Conservation (phyloP, 2,113 vertebrate genomes). For the Donacobius atricapilla region DNA sequence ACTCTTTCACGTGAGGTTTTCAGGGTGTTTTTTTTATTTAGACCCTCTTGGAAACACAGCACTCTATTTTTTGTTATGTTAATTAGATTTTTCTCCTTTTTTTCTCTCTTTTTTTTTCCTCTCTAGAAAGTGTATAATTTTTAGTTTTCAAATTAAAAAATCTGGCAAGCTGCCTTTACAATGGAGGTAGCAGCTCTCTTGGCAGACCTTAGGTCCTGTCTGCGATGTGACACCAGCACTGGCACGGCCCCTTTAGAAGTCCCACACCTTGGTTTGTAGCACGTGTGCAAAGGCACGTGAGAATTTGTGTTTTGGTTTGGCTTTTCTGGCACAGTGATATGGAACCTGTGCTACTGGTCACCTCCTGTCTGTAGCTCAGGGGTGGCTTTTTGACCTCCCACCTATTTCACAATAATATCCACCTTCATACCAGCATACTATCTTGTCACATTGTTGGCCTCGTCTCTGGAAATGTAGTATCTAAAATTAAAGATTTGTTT, state of each 20-base stretch:
- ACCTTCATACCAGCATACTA: neutral
- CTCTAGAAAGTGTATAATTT: neutral
- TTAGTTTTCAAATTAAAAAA: neutral
- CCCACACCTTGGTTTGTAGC: neutral
- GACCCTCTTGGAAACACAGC: neutral
- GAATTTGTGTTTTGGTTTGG: conserved; percentile 39
- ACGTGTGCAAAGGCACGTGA: neutral
- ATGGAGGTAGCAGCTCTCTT: neutral
- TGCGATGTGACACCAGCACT: neutral
- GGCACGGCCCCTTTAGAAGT: neutral
- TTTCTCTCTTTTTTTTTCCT: no score
- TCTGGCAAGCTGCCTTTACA: neutral
- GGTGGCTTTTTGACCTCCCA: conserved; percentile 33
- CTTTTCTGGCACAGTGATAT: neutral
- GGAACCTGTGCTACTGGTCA: neutral
- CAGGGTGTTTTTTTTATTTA: neutral
- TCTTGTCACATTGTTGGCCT: conserved; percentile 61
- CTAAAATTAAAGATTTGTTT: conserved; percentile 72
- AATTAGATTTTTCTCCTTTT: neutral
- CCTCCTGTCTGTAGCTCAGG: neutral
- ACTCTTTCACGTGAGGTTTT: neutral
- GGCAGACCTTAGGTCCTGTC: neutral
- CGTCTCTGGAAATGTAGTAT: conserved; percentile 63
- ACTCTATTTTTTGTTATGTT: neutral
- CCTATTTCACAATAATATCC: neutral